Base-by-base conservation (phyloP, 2,113 vertebrate genomes). In the Nibea coibor region DNA sequence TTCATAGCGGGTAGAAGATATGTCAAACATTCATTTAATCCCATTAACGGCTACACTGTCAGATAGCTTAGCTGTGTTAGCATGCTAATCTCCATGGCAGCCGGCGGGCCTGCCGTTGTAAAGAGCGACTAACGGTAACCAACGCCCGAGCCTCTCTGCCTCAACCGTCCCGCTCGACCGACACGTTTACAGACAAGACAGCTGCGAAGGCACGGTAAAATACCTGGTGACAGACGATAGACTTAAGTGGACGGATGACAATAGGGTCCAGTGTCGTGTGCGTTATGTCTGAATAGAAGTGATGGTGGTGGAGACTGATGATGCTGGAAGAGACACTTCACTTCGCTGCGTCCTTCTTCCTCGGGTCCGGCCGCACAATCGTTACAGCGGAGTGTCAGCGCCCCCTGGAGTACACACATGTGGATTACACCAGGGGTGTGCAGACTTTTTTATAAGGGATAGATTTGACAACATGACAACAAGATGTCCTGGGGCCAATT, bases 81-180 rank as follows among this genome's bases (percentile, higher is more conserved):
- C 87, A 87, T 82, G 89, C 82, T 91, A 92, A 87, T 91, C 87
- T 80, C 88, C 80, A 87, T 81, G 81, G 83, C 78, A 89, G 4
- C 89, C 80, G 54, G 78, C 71, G 57, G 92, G 89, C 91, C 88
- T 50, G 5, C 50, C 2, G 63, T 61, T 53, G 86, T 57, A 80
- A 83, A 31, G 28, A 71, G 47, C 24, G 47, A 67, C 47, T 75
- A 84, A 89, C 76, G 69, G 84, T 6, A 57, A 80, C 56, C 79
- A 71, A 73, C 82, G 74, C 17, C 24, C 78, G 39, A 69, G 39
- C 54, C 66, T 19, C 2, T 47, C 39, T 10, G 35, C 26, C 43
- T 14, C 6, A 2, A 35, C 31, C 0, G 35, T 8, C 42, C 8
- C 31, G 64, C 8, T 42, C 8, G 0, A 12, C 24, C 0, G 47